Evolutionary conservation across 2,888 invertebrate genomes (phyloP).

Genomic region (Lochmaea crataegi): DNA sequence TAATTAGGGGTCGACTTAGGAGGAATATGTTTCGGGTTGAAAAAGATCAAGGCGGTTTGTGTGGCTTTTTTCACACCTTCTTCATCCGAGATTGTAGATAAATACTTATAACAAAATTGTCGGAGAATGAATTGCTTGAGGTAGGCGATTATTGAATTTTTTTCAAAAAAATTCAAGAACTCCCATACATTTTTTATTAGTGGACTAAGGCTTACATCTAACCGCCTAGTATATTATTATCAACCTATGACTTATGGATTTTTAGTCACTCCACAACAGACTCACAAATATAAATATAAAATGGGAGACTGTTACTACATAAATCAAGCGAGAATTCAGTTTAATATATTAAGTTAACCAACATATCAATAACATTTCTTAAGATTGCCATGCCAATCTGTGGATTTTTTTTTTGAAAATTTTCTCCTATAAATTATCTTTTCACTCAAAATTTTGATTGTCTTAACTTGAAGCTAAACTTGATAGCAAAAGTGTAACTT

Average conservation of each 20-base stretch:
- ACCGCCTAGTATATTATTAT: background rate
- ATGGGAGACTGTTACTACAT: no score
- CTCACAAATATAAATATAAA: no score
- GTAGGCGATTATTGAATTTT: slow-evolving; percentile 37
- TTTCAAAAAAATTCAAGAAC: slow-evolving; percentile 23
- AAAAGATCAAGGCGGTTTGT: slow-evolving; percentile 47
- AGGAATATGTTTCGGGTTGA: slow-evolving; percentile 44
- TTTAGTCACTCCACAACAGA: no score
- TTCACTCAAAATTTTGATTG: no score
- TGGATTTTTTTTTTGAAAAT: no score
- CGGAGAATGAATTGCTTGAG: slow-evolving; percentile 36
- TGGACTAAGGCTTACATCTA: background rate
- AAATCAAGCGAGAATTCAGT: no score
- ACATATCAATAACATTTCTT: no score
- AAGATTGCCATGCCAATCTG: no score
- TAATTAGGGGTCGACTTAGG: slow-evolving; percentile 52
- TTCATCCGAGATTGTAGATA: slow-evolving; percentile 43
- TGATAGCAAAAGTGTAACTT: no score
- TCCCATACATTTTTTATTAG: slow-evolving; percentile 22
- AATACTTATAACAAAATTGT: slow-evolving; percentile 32
- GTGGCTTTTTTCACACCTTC: slow-evolving; percentile 51
- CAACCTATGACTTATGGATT: slow-evolving; percentile 9
- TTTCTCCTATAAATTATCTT: no score
- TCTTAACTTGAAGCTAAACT: no score
- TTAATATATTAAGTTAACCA: no score